A percentile compares a stretch with the other conserved stretches of the same genome.
Evolutionary conservation across 2,888 invertebrate species (phyloP).

Genomic region (Drosophila mettleri): DNA sequence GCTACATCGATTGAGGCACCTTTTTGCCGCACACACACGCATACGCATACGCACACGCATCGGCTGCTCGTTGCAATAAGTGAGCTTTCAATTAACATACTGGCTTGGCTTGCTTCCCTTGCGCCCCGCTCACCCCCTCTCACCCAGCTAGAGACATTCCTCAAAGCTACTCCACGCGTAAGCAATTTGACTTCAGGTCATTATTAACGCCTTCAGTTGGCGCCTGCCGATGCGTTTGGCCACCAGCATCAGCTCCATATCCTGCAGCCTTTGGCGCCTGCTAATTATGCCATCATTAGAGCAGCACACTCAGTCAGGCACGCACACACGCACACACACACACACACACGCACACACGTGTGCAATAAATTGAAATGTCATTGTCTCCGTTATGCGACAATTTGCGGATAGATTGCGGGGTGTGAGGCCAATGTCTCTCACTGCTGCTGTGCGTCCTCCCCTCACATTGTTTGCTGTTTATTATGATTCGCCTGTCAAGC

Average conservation of each 20-base stretch:
- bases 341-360: conserved; percentile 17
- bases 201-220: conserved; percentile 59
- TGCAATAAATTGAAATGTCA: conserved; percentile 59
- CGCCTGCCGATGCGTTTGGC: conserved; percentile 20
- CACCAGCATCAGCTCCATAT: conserved; percentile 21
- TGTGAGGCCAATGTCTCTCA: background rate
- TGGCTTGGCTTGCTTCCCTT: conserved; percentile 2
- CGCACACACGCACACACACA: background rate
- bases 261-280: conserved; percentile 63
- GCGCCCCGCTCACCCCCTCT: background rate
- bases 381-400: conserved; percentile 48
- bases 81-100: conserved; percentile 76
- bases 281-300: conserved; percentile 82
- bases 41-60: conserved; percentile 12
- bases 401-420: conserved; percentile 2
- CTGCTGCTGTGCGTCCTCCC: background rate
- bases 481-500: conserved; percentile 49
- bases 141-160: conserved; percentile 1
- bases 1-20: conserved; percentile 27
- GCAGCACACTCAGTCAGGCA: conserved; percentile 7
- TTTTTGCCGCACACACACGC: conserved; percentile 1
- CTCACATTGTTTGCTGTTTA: conserved; percentile 63
- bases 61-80: conserved; percentile 64
- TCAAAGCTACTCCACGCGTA: conserved; percentile 26
- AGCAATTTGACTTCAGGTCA: conserved; percentile 74